These are phyloP conservation scores for Chlamydotis undulata DNA, from an alignment of 2,113 vertebrate species.

Conservation along the genomic window DNA sequence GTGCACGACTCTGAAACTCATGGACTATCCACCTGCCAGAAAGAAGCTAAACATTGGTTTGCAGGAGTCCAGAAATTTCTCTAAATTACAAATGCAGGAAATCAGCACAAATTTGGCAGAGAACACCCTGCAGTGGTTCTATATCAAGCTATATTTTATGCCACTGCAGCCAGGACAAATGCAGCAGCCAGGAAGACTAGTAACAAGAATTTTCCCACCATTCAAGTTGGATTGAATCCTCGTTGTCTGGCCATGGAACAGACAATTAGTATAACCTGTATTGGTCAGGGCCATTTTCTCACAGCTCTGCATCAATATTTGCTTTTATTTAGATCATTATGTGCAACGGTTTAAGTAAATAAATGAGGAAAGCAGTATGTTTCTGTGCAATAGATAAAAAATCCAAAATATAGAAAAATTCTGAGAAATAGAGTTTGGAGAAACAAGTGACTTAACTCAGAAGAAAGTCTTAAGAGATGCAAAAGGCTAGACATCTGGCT, in stretches of 20 bases:
- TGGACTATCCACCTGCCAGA: neutral
- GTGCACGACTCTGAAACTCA: neutral
- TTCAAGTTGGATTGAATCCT: neutral
- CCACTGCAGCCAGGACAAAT: neutral
- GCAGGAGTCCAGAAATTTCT: neutral
- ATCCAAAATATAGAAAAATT: neutral
- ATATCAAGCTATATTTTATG: neutral
- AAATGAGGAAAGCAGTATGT: neutral
- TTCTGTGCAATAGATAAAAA: neutral
- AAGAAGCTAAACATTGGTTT: neutral
- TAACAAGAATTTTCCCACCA: neutral
- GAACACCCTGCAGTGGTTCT: neutral
- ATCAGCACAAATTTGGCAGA: neutral
- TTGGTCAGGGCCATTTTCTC: neutral
- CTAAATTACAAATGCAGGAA: neutral
- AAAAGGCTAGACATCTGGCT: neutral
- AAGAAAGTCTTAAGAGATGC: neutral
- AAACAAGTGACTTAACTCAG: neutral
- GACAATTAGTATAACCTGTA: neutral
- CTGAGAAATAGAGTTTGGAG: neutral
- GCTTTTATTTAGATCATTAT: neutral
- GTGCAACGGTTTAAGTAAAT: neutral
- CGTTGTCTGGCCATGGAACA: neutral
- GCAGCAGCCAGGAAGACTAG: neutral
- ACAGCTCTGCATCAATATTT: neutral